These are phyloP conservation scores for Aphaenogaster floridana DNA, from an alignment of 1,140 invertebrate genomes.

Conservation along the genomic window DNA sequence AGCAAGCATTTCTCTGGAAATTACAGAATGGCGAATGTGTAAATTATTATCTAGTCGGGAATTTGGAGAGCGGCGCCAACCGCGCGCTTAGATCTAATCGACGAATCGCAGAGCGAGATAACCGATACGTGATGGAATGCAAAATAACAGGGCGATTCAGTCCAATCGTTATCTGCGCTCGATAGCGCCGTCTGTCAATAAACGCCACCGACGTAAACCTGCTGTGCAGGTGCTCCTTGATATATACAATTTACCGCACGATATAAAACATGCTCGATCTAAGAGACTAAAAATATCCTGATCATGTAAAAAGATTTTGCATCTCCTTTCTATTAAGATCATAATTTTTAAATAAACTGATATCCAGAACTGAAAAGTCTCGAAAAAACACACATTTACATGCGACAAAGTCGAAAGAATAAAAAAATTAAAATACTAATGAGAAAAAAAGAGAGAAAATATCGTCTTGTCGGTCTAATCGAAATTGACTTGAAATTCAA, in stretches of 20 bases:
- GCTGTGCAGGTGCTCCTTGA: slow-evolving; percentile 6
- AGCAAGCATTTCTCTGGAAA: not conserved
- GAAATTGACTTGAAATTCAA: not conserved
- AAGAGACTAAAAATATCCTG: not conserved
- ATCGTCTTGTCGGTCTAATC: not conserved
- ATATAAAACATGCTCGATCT: not conserved
- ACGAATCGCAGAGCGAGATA: slow-evolving; percentile 37
- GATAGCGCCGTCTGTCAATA: slow-evolving; percentile 45
- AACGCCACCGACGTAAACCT: slow-evolving; percentile 32
- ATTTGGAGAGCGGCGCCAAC: slow-evolving; percentile 41
- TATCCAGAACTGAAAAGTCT: not conserved
- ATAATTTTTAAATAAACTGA: not conserved
- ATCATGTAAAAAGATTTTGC: not conserved
- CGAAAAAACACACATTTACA: not conserved
- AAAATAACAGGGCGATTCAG: slow-evolving; percentile 65
- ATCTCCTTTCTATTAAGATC: not conserved
- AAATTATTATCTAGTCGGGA: slow-evolving; percentile 1
- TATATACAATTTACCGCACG: slow-evolving; percentile 22
- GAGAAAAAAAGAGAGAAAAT: not conserved
- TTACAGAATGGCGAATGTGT: not conserved
- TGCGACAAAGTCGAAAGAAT: not conserved
- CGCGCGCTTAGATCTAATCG: slow-evolving; percentile 25
- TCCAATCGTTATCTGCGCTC: slow-evolving; percentile 56
- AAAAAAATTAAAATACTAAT: not conserved
- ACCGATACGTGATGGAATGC: slow-evolving; percentile 73